These are phyloP conservation scores for Sebastes dallii DNA, from an alignment of 2,797 vertebrate species.

Conservation along the genomic window DNA sequence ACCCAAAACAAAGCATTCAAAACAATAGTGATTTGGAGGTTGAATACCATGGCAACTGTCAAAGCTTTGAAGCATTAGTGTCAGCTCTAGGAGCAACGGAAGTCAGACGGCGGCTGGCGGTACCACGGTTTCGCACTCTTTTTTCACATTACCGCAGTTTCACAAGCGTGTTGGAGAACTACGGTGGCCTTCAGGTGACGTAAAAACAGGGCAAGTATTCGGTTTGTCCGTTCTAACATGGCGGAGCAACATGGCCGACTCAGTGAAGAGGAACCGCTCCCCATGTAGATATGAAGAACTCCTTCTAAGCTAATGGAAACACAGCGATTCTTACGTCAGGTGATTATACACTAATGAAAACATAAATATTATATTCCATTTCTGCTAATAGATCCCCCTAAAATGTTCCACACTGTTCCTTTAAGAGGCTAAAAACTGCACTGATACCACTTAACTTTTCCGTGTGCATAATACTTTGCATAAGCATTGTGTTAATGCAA, in stretches of 20 bases:
- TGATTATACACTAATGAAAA: neutral
- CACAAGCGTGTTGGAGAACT: neutral
- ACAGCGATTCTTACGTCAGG: neutral
- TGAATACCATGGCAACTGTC: too few species aligned
- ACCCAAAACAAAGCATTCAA: too few species aligned
- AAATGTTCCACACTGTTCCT: neutral
- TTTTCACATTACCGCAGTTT: neutral
- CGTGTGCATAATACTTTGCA: neutral
- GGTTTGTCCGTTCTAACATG: neutral
- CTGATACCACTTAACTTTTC: neutral
- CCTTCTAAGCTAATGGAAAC: neutral
- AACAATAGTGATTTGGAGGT: too few species aligned
- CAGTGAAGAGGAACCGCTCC: too few species aligned
- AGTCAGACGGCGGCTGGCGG: too few species aligned
- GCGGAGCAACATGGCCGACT: neutral
- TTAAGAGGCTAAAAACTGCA: neutral
- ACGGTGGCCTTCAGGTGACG: neutral
- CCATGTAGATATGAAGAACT: fast-evolving
- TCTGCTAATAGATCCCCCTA: neutral
- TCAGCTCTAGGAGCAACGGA: too few species aligned
- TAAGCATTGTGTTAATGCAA: neutral
- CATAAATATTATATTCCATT: neutral
- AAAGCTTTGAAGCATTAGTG: fast-evolving
- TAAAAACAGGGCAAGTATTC: neutral
- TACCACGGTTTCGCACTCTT: too few species aligned